phyloP scores from a whole-genome alignment of 2,797 vertebrate genomes.

The Coracias cyanogaster region DNA sequence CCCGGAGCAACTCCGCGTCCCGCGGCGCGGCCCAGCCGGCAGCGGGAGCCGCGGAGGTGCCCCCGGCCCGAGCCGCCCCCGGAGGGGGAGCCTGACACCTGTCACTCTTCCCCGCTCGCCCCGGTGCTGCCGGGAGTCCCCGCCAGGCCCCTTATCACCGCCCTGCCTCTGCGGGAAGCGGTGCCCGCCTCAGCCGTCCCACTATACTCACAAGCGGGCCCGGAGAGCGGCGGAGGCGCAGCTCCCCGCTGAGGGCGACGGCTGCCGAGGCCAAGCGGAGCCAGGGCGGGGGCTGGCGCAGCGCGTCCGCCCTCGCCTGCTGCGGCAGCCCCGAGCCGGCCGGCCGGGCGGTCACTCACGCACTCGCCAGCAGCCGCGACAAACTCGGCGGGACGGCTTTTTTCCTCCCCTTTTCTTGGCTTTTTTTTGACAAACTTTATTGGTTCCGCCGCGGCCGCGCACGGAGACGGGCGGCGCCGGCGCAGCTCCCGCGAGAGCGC shows the following conservation, averaged over 20 bases:
- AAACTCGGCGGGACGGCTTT: rapidly evolving
- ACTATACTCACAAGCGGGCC: constrained; percentile 27
- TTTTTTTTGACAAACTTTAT: background rate
- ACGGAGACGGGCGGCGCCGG: background rate
- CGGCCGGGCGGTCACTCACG: background rate
- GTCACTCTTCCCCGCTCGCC: constrained; percentile 6
- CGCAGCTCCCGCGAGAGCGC: constrained; percentile 43
- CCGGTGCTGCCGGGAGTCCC: background rate
- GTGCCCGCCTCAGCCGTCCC: background rate
- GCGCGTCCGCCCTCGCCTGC: background rate
- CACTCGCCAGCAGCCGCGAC: background rate
- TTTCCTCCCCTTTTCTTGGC: background rate
- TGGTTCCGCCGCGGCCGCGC: background rate
- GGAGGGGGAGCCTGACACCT: background rate
- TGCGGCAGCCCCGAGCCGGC: background rate
- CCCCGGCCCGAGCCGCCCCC: background rate
- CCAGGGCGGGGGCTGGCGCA: background rate
- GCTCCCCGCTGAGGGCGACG: background rate
- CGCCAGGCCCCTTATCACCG: background rate
- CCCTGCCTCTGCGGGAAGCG: background rate
- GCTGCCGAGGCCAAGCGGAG: background rate
- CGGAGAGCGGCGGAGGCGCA: background rate
- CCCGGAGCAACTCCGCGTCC: background rate
- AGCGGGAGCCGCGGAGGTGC: background rate
- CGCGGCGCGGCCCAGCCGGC: background rate